Evolutionary conservation across 2,888 invertebrate genomes (phyloP), one percentile per base, ranked within the genome.

Genomic region (Synanthedon vespiformis): DNA sequence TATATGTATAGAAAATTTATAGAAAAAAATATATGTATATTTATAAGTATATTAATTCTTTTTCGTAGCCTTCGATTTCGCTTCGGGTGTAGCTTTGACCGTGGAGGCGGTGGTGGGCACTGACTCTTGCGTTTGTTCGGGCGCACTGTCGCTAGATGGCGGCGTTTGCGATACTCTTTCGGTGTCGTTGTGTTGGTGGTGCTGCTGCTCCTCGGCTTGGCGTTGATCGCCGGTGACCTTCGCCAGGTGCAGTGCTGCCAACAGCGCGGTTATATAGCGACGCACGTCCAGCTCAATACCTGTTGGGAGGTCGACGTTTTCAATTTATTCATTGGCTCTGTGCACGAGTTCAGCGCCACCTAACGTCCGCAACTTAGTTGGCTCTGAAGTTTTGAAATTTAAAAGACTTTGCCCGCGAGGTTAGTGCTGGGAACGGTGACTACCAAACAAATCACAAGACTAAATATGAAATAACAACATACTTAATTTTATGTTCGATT

Each of bases 241-340:
- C 22, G 86, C 85, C 34, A 87, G 77, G 61, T 87, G 86, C 1
- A 87, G 64, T 0, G 85, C 86, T 0, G 86, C 86, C 4, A 87
- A 66, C 14, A 86, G 56, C 0, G 86, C 86, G 0, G 80, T 80
- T 16, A 84, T 59, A 68, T 87, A 87, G 18, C 86, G 82, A 22
- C 82, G 82, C 1, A 82, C 71, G 53, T 86, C 86, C 40, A 85
- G 56, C 53, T 86, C 86, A 5, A 85, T 76, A 44, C 86, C 86
- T 86, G 68, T 2, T 51, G 34, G 34, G 2, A 8, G 8, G 10
- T 34, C 1, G 3, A 34, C 34, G 3, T 34, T 34, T 34, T 34
- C 4, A 22, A 22, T n/a, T n/a, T n/a, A n/a, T n/a, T n/a, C n/a
- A n/a, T n/a, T n/a, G n/a, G n/a, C n/a, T n/a, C n/a, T n/a, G n/a